A percentile compares a stretch with the other conserved stretches of the same genome.
Evolutionary conservation across 2,888 invertebrate species (phyloP).

Genomic region (Sphaerophoria rueppellii): DNA sequence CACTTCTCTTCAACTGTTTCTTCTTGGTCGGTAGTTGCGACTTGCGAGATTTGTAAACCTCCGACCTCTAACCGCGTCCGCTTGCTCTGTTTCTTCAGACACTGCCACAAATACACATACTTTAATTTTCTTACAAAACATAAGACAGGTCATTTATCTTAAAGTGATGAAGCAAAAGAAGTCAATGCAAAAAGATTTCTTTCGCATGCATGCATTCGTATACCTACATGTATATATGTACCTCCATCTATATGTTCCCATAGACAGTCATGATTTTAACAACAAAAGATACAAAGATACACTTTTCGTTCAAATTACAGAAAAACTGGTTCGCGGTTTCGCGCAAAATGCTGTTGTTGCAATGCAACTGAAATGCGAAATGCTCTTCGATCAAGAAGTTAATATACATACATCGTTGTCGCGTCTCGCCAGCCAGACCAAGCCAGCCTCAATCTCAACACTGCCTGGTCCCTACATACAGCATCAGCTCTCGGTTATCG

Average conservation of each 20-base stretch:
- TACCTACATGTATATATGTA: conserved; percentile 12
- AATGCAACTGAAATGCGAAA: conserved; percentile 66
- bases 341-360: conserved; percentile 58
- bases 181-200: conserved; percentile 59
- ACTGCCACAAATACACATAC: background rate
- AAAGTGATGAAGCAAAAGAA: conserved; percentile 64
- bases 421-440: conserved; percentile 45
- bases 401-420: conserved; percentile 51
- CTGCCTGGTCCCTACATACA: conserved; percentile 6
- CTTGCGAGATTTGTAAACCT: too few relatives aligned
- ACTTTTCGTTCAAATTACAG: conserved; percentile 62
- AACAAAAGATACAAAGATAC: conserved; percentile 49
- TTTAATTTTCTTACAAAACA: conserved; percentile 54
- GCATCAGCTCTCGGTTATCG: conserved; percentile 37
- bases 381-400: conserved; percentile 49
- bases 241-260: background rate
- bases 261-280: conserved; percentile 5
- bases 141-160: conserved; percentile 73
- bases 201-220: conserved; percentile 41
- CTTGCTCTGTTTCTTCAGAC: background rate
- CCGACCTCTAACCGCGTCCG: background rate
- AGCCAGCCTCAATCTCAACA: background rate
- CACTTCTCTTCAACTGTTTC: too few relatives aligned
- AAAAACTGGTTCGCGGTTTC: conserved; percentile 71
- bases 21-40: too few relatives aligned